Percentiles rank a stretch among this genome's conserved stretches.
Evolutionary conservation across 2,888 invertebrate species (phyloP).

Genomic region (Urechis unicinctus): DNA sequence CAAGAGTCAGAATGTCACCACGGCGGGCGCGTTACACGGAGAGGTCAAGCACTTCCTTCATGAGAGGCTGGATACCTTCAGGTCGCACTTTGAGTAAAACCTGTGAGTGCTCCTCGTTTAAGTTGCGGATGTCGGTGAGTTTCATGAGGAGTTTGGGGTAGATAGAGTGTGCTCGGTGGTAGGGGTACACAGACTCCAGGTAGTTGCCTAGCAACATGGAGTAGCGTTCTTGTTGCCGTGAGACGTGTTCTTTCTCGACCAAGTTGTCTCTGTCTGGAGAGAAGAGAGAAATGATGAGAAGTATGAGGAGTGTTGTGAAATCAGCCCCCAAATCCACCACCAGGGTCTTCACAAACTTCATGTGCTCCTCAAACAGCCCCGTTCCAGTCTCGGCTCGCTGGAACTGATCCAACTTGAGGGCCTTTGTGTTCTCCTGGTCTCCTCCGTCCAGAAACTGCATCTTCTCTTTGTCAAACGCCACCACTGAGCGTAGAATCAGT

Average conservation of each 20-base stretch:
- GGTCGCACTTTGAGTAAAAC: conserved; percentile 92
- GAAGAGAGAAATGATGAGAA: conserved; percentile 87
- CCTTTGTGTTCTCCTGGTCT: conserved; percentile 58
- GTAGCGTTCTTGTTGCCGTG: conserved; percentile 47
- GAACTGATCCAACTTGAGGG: conserved; percentile 80
- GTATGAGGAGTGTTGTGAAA: conserved; percentile 84
- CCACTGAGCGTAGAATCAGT: conserved; percentile 88
- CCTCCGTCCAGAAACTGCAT: conserved; percentile 72
- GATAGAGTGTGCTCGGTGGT: conserved; percentile 32
- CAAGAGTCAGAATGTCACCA: too few species aligned
- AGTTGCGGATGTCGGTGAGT: conserved; percentile 79
- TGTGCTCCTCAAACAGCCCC: conserved; percentile 48
- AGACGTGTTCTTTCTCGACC: conserved; percentile 53
- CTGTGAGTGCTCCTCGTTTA: conserved; percentile 86
- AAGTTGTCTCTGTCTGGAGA: conserved; percentile 71
- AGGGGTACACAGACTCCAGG: conserved; percentile 40
- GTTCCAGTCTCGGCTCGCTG: conserved; percentile 58
- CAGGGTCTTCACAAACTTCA: conserved; percentile 53
- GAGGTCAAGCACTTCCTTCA: conserved; percentile 95
- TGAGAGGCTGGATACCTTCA: conserved; percentile 79
- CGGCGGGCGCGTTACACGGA: too few species aligned
- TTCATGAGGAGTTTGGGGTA: conserved; percentile 69
- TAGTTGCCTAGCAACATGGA: conserved; percentile 44
- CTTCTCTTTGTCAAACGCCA: conserved; percentile 84
- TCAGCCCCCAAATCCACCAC: conserved; percentile 79